Base-by-base conservation (phyloP, 2,797 vertebrate species). In the Notamacropus eugenii region DNA sequence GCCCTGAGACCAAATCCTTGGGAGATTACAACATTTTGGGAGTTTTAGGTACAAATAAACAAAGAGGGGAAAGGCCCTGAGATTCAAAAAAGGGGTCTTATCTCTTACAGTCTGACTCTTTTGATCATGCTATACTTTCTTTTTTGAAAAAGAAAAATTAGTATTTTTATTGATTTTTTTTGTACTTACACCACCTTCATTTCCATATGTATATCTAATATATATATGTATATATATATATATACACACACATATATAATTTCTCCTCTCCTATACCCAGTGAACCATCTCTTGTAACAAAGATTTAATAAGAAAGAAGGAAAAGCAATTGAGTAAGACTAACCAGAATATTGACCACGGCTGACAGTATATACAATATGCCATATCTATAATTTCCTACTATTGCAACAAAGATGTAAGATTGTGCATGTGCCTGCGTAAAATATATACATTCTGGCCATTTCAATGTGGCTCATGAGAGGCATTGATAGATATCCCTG, bases 21-120 rank as follows among this genome's bases (percentile, higher is more conserved):
- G 93, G 96, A 96, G 94, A 92, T 27, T 97, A 96, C 92, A 34
- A 29, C 59, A 91, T 40, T 92, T 93, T 92, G 96, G 91, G 96
- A 97, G 94, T 95, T 97, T 93, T 94, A 95, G 58, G 92, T 95
- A 52, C 9, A 54, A 22, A 94, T 97, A 98, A 98, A 98, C 92
- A 97, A 92, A 98, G 95, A 92, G 95, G 97, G 55, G 54, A 96
- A 97, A 96, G 52, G 28, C 74, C 90, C 94, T 97, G 93, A 96
- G 96, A 97, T 34, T 93, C 54, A 29, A 74, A 90, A 58, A 93
- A 96, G 96, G 96, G 50, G 50, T 52, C 50, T 82, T 82, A 46
- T 87, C 1, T 50, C 40, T 87, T 50, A 46, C 27, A 87, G 8
- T 87, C 11, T 87, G 40, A 22, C 46, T 40, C 9, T 87, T 46